Percentiles rank a stretch among this genome's conserved stretches.
These are phyloP conservation scores for Sebastes nivosus DNA, from an alignment of 2,797 vertebrate genomes.

Conservation along the genomic window DNA sequence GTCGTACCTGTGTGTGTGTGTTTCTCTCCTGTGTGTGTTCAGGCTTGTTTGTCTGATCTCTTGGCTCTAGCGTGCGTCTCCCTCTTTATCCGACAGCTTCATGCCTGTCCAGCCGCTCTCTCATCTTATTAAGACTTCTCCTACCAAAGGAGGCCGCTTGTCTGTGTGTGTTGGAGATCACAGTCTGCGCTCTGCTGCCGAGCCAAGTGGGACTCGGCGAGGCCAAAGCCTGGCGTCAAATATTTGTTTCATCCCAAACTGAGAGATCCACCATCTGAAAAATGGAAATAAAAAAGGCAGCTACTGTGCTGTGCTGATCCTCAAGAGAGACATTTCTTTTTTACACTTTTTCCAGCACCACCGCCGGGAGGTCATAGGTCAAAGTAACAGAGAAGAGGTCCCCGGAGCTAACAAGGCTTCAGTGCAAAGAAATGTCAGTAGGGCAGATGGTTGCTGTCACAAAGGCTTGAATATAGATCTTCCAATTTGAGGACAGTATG, in stretches of 20 bases:
- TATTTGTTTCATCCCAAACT: constrained; percentile 38
- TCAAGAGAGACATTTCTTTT: constrained; percentile 1
- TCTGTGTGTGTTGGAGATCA: constrained; percentile 25
- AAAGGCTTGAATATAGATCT: neutral
- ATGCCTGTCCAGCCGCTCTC: constrained; percentile 46
- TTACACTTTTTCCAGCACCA: neutral
- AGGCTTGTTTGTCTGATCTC: constrained; percentile 29
- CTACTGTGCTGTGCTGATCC: neutral
- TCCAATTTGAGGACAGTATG: neutral
- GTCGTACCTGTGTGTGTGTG: constrained; percentile 9
- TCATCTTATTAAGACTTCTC: constrained; percentile 50
- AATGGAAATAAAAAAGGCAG: neutral
- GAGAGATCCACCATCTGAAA: constrained; percentile 33
- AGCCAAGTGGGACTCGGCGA: constrained; percentile 23
- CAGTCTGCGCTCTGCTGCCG: constrained; percentile 17
- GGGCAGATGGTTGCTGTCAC: neutral
- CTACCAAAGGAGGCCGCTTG: constrained; percentile 28
- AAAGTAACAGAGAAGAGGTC: neutral
- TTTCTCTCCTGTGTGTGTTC: constrained; percentile 2
- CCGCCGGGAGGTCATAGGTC: neutral
- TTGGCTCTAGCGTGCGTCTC: neutral
- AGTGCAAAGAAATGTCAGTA: neutral
- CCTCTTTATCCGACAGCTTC: constrained; percentile 33
- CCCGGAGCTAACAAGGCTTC: neutral
- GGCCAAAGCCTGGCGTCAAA: constrained; percentile 29